Conservation (phyloP, 2,797 vertebrate genomes). For the Hydrocynus forskahlii region DNA sequence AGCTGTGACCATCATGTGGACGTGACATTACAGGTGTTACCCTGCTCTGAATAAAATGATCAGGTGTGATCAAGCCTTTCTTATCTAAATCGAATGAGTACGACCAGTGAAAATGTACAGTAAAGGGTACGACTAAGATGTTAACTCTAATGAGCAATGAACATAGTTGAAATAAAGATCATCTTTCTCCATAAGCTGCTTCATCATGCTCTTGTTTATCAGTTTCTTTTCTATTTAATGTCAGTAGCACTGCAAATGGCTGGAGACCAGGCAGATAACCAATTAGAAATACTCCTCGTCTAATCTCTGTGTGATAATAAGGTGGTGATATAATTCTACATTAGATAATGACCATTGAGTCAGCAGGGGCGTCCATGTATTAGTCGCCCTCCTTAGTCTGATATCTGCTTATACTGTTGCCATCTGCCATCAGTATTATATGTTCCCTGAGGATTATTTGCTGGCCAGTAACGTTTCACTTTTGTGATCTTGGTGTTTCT, state of each 20-base stretch:
- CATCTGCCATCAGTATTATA: not conserved
- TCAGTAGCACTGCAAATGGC: not conserved
- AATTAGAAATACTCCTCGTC: not conserved
- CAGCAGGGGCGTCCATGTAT: not conserved
- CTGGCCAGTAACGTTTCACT: not conserved
- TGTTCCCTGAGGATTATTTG: too few species aligned
- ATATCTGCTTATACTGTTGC: not conserved
- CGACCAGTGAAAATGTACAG: too few species aligned
- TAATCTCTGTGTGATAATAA: not conserved
- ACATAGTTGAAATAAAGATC: too few species aligned
- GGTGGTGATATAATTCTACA: not conserved
- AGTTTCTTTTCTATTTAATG: not conserved
- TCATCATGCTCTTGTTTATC: not conserved
- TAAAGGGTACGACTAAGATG: too few species aligned
- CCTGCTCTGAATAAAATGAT: too few species aligned
- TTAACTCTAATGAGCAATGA: too few species aligned
- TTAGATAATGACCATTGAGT: slow-evolving; percentile 4
- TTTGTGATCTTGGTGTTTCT: not conserved
- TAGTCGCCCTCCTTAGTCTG: not conserved
- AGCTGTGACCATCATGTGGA: too few species aligned
- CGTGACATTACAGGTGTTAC: too few species aligned
- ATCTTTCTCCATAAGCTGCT: not conserved
- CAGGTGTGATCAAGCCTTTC: too few species aligned
- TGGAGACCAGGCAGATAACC: not conserved
- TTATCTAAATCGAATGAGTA: too few species aligned